Evolutionary conservation across 2,888 invertebrate species (phyloP), one percentile per base, ranked within the genome.

Genomic region (Drosophila ochracea): DNA sequence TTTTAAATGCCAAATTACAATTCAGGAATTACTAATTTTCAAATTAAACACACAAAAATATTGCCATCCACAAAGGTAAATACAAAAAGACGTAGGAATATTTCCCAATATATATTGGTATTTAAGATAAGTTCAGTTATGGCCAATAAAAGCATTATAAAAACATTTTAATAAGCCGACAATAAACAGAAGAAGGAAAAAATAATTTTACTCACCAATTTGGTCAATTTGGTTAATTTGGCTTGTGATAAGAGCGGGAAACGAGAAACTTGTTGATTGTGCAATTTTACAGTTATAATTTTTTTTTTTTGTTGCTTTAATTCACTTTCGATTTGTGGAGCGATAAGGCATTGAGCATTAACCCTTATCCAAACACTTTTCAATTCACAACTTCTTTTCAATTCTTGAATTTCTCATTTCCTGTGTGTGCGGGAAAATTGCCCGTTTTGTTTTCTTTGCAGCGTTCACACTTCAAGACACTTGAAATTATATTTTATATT

Each of bases 241-340:
- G 53, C 53, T 78, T 65, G 53, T 63, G 72, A 76, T 79, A 79
- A 79, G 68, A 53, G 54, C 62, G 16, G 58, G 25, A 30, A 54
- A 64, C 53, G 25, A 21, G 52, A 67, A 74, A 74, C 64, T 62
- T 66, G 61, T 79, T 76, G 60, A 49, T 79, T 76, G 60, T 39
- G 76, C 54, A 79, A 79, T 72, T 25, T 47, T 57, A 62, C 68
- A 19, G 72, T 69, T 76, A 69, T 53, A 79, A 76, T 69, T 6
- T 0, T 66, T 72, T 31, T 31, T 79, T 62, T 71, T 76, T 57
- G 60, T 57, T 63, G 64, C 68, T 72, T 72, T 47, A 79, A 79
- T 79, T 79, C 76, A 79, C 76, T 79, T 79, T 79, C 66, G 79
- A 78, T 71, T 74, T 68, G 75, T 35, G 39, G 21, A 31, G 50